These are phyloP conservation scores for Penaeus monodon DNA, from an alignment of 2,888 invertebrate species.

Conservation along the genomic window DNA sequence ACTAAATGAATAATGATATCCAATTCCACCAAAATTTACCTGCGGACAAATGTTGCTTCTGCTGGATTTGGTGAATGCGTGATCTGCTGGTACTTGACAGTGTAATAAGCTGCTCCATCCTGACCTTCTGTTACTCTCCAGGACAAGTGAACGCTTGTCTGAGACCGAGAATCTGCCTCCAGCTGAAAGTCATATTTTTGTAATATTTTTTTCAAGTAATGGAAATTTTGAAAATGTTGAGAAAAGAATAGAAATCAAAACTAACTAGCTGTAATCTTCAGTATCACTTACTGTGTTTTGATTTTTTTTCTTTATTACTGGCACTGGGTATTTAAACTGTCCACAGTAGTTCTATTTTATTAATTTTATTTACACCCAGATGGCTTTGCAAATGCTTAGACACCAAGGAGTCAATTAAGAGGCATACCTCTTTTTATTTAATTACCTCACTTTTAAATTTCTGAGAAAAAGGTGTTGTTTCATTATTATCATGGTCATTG, in stretches of 20 bases:
- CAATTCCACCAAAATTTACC: slow-evolving; percentile 33
- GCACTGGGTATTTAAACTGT: no score
- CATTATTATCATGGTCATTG: no score
- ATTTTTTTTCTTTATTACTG: no score
- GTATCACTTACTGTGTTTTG: no score
- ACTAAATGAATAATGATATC: no score
- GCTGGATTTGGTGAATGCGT: background rate
- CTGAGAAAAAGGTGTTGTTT: no score
- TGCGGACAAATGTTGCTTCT: slow-evolving; percentile 65
- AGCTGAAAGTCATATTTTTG: slow-evolving; percentile 69
- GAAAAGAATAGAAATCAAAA: background rate
- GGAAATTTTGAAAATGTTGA: background rate
- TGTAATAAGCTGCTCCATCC: slow-evolving; percentile 71
- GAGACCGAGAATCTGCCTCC: slow-evolving; percentile 72
- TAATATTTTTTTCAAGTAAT: background rate
- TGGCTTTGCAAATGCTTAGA: no score
- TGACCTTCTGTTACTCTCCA: slow-evolving; percentile 70
- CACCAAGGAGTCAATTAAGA: no score
- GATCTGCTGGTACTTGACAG: slow-evolving; percentile 73
- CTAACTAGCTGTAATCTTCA: background rate
- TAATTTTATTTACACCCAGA: no score
- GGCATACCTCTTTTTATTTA: no score
- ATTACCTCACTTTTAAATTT: no score
- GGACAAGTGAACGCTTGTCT: slow-evolving; percentile 73
- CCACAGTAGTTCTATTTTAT: no score